Evolutionary conservation across 2,888 invertebrate genomes (phyloP), one percentile per base, ranked within the genome.

Genomic region (Archips xylosteana): DNA sequence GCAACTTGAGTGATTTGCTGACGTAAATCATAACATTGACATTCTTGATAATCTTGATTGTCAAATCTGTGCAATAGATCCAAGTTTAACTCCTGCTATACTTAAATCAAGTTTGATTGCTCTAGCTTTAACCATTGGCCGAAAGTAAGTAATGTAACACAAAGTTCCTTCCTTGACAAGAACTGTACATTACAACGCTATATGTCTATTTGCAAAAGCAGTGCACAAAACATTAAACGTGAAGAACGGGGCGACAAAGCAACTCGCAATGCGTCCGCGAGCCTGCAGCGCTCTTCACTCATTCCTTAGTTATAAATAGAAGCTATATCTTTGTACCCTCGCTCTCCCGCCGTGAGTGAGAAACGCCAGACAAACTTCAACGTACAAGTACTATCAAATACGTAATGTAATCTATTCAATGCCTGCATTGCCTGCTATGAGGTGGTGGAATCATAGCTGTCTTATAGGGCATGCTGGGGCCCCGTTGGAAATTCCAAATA

Each of bases 331-430:
- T 88, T 87, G 88, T 87, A 87, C 87, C 87, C 81, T 82, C 85
- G 88, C 91, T 92, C 93, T 92, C 94, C 93, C 91, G 85, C 88
- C 80, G 81, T 83, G 87, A 89, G 89, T 87, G 90, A 89, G 85
- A 83, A 83, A 85, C 83, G 85, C 87, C 88, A 90, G 88, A 84
- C 80, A 86, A 86, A 85, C 83, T 84, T 82, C 77, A 78, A 85
- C 81, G 80, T 81, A 83, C 71, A 75, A 75, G 75, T 81, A 77
- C 77, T 79, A 77, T 78, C 74, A 66, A 66, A 70, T 65, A 57
- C 61, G 68, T 39, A 75, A 51, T 57, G 23, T 47, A 62, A 51
- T 10, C 10, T 45, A 45, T 45, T 45, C 45, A 45, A 45, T 45
- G 10, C 49, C 49, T 49, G 49, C n/a, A 39, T 36, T 36, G 36